Conservation (phyloP, 2,113 vertebrate genomes). For the Caranx melampygus region DNA sequence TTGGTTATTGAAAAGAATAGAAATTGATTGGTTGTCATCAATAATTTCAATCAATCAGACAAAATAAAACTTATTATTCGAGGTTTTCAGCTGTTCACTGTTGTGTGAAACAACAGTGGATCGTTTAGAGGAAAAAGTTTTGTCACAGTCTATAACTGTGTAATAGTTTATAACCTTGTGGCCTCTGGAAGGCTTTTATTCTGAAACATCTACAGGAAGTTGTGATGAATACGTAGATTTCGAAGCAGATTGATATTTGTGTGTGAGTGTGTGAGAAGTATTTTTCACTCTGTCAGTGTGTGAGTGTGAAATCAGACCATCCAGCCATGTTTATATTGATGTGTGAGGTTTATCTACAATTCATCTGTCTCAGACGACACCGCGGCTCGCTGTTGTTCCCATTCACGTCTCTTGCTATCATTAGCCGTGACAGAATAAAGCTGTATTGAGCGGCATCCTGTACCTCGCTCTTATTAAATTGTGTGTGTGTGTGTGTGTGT, state of each 20-base stretch:
- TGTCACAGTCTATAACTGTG: too few species aligned
- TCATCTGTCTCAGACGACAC: conserved; percentile 40
- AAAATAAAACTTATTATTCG: background rate
- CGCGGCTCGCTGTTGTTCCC: conserved; percentile 21
- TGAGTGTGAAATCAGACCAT: conserved; percentile 35
- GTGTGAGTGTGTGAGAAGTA: background rate
- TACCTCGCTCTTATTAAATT: conserved; percentile 50
- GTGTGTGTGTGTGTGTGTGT: conserved; percentile 24
- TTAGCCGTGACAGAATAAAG: conserved; percentile 59
- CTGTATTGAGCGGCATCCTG: conserved; percentile 53
- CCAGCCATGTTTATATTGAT: conserved; percentile 35
- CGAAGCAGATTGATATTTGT: too few species aligned
- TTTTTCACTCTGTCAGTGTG: conserved; percentile 15
- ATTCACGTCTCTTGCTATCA: conserved; percentile 38
- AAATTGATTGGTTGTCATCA: background rate
- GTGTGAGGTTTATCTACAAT: conserved; percentile 45
- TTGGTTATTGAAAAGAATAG: background rate
- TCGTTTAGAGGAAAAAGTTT: background rate
- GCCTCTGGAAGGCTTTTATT: background rate
- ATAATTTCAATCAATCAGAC: too few species aligned
- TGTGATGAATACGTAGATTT: too few species aligned
- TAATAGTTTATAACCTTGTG: too few species aligned
- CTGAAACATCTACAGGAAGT: conserved; percentile 7
- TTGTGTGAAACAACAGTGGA: background rate
- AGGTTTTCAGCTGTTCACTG: background rate